These are phyloP conservation scores for Meteorus cinctellus DNA, from an alignment of 2,888 invertebrate species.

Conservation along the genomic window DNA sequence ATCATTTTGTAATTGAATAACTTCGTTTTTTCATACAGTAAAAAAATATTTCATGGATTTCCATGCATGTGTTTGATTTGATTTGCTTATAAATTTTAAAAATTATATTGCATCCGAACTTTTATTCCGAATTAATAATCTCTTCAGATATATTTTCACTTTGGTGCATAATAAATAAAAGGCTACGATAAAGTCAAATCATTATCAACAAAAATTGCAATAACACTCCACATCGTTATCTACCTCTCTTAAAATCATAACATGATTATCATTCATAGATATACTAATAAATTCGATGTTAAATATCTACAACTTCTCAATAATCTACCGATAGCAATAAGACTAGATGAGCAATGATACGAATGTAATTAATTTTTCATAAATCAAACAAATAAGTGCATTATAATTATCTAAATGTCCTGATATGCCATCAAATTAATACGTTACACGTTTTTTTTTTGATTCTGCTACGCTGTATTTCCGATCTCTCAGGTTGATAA, in stretches of 20 bases:
- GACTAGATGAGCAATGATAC: slow-evolving; percentile 5
- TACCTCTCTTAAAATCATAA: not conserved
- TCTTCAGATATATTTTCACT: not conserved
- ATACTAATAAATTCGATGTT: not conserved
- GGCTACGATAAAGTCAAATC: not conserved
- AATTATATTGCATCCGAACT: not conserved
- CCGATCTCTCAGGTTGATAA: slow-evolving; percentile 85
- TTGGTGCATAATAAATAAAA: not conserved
- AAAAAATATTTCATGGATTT: slow-evolving; percentile 1
- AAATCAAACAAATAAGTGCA: slow-evolving; percentile 8
- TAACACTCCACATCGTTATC: not conserved
- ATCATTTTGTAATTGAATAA: not conserved
- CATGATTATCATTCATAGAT: no score
- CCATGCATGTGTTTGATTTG: slow-evolving; percentile 14
- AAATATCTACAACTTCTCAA: not conserved
- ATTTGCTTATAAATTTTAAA: not conserved
- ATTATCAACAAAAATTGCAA: not conserved
- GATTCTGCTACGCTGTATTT: slow-evolving; percentile 58
- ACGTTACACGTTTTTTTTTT: slow-evolving; percentile 51
- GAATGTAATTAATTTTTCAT: not conserved
- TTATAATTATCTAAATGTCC: not conserved
- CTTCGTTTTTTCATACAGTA: not conserved
- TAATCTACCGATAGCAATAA: not conserved
- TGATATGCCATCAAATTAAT: slow-evolving; percentile 4
- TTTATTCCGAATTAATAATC: no score